Conservation (phyloP, 2,888 invertebrate species). For the Polydrusus cervinus region DNA sequence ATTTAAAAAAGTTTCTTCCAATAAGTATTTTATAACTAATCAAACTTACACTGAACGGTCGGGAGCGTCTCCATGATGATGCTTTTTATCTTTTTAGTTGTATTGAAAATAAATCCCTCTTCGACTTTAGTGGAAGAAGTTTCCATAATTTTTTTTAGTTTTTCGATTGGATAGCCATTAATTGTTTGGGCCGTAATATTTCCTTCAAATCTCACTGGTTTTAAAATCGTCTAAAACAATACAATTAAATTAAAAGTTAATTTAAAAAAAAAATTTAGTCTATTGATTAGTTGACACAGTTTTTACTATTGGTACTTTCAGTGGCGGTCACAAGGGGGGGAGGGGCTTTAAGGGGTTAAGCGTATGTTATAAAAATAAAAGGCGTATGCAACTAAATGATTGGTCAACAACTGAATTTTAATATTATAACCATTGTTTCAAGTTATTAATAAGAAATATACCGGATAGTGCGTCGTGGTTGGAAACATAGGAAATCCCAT, state of each 20-base stretch:
- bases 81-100: slow-evolving; percentile 58
- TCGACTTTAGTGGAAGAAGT: slow-evolving; percentile 58
- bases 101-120: slow-evolving; percentile 59
- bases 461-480: too few species aligned
- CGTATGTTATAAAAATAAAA: too few species aligned
- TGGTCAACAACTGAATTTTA: too few species aligned
- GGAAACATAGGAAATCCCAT: too few species aligned
- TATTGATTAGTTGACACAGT: too few species aligned
- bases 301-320: too few species aligned
- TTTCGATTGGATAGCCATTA: slow-evolving; percentile 63
- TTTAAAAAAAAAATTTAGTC: too few species aligned
- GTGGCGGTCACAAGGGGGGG: too few species aligned
- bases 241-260: not conserved
- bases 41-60: slow-evolving; percentile 58
- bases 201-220: slow-evolving; percentile 58
- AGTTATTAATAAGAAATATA: too few species aligned
- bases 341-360: too few species aligned
- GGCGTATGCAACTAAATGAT: too few species aligned
- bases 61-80: slow-evolving; percentile 58
- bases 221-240: slow-evolving; percentile 60
- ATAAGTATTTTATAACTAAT: slow-evolving; percentile 30
- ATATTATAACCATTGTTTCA: too few species aligned
- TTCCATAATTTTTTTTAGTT: slow-evolving; percentile 60
- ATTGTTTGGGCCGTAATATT: slow-evolving; percentile 63
- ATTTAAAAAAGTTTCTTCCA: slow-evolving; percentile 23